Percentiles rank a stretch among this genome's conserved stretches.
Evolutionary conservation across 1,140 invertebrate genomes (phyloP).

Genomic region (Diprion similis): DNA sequence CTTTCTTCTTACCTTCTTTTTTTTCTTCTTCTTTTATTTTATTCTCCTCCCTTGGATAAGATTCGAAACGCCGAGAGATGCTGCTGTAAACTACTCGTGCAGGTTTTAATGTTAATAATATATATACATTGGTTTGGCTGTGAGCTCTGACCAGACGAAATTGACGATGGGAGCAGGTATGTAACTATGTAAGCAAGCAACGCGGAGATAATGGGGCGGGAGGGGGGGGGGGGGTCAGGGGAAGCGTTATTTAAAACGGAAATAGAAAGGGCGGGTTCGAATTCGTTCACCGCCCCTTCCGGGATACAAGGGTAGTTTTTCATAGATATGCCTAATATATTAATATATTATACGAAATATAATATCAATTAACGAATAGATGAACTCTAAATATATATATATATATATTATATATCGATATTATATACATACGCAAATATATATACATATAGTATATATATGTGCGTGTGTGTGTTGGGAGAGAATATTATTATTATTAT

Average conservation of each 20-base stretch:
- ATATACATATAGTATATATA: constrained; percentile 11
- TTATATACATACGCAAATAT: neutral
- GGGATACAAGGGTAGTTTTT: constrained; percentile 60
- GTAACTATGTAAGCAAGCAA: neutral
- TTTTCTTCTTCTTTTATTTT: neutral
- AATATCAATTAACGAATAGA: constrained; percentile 21
- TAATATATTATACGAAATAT: constrained; percentile 36
- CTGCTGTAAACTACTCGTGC: too few relatives aligned
- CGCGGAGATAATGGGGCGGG: neutral
- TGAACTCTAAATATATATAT: constrained; percentile 27
- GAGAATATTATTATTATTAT: constrained; percentile 39
- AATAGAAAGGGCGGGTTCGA: neutral
- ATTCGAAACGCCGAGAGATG: neutral
- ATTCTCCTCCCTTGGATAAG: neutral
- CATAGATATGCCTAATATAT: constrained; percentile 56
- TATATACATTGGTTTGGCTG: neutral
- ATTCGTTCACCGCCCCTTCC: constrained; percentile 39
- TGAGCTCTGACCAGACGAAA: neutral
- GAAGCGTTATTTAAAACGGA: neutral
- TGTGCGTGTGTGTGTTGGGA: constrained; percentile 57
- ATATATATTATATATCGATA: constrained; percentile 26
- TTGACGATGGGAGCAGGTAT: neutral
- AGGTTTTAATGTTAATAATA: neutral
- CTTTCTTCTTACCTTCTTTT: neutral
- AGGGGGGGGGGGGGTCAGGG: neutral